phyloP scores from a whole-genome alignment of 2,888 invertebrate genomes.

The Cremastinae sp. region DNA sequence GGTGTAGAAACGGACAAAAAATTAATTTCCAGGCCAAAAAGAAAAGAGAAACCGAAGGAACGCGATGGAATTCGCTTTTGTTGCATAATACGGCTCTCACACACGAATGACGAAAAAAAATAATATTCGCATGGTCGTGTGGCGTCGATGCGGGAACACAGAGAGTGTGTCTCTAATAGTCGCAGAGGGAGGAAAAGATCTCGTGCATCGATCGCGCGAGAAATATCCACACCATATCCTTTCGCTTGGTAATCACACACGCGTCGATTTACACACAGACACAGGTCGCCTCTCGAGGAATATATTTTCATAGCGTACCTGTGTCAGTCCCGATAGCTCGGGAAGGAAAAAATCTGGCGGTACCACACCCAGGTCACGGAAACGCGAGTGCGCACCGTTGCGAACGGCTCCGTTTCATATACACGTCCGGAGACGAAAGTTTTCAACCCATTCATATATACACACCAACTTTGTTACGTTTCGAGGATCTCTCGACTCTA shows the following conservation, averaged over 20 bases:
- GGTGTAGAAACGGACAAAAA: background rate
- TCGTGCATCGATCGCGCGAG: constrained; percentile 50
- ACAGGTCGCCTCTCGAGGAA: background rate
- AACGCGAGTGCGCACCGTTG: constrained; percentile 54
- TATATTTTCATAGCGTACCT: constrained; percentile 11
- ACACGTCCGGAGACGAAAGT: constrained; percentile 54
- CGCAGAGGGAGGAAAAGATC: constrained; percentile 37
- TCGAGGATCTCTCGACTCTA: constrained; percentile 1
- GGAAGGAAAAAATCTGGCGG: constrained; percentile 47
- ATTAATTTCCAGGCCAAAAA: constrained; percentile 22
- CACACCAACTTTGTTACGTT: constrained; percentile 7
- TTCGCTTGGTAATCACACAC: constrained; percentile 61
- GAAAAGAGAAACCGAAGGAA: background rate
- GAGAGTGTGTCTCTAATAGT: background rate
- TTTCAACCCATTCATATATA: constrained; percentile 20
- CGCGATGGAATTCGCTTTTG: constrained; percentile 14
- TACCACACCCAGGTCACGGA: constrained; percentile 66
- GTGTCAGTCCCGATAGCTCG: constrained; percentile 37
- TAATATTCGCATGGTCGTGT: constrained; percentile 44
- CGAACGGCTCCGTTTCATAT: constrained; percentile 35
- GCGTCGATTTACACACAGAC: constrained; percentile 48
- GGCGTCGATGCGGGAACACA: background rate
- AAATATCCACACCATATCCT: constrained; percentile 50
- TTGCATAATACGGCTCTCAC: constrained; percentile 39
- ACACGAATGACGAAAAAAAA: constrained; percentile 46